These are phyloP conservation scores for Agriopis leucophaearia DNA, from an alignment of 2,888 invertebrate genomes.

Conservation along the genomic window DNA sequence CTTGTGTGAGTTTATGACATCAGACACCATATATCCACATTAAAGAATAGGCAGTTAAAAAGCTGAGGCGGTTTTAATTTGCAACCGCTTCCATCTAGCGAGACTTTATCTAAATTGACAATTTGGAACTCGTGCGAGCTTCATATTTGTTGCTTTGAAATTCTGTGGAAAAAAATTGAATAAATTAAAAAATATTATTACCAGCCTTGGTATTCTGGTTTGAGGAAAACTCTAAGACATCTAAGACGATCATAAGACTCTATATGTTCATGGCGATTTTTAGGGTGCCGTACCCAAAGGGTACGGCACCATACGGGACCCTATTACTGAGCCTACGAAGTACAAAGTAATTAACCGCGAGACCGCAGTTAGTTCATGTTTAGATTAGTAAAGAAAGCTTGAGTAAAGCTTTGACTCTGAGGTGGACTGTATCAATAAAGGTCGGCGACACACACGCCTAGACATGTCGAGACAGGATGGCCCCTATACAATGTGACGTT, in stretches of 20 bases:
- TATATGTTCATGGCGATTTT: no score
- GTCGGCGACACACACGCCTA: conserved; percentile 39
- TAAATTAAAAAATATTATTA: no score
- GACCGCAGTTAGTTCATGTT: not conserved
- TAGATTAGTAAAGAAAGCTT: not conserved
- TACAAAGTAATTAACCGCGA: no score
- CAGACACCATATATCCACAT: not conserved
- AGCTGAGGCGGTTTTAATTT: conserved; percentile 15
- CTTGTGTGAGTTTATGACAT: conserved; percentile 55
- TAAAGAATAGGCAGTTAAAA: not conserved
- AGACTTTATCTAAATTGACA: not conserved
- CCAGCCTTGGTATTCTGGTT: not conserved
- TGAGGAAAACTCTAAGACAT: not conserved
- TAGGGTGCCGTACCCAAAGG: no score
- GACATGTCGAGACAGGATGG: conserved; percentile 57
- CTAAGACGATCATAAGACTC: no score
- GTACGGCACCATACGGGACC: no score
- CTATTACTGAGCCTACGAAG: no score
- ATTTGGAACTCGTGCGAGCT: not conserved
- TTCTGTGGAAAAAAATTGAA: no score
- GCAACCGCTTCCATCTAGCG: not conserved
- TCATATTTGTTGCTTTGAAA: not conserved
- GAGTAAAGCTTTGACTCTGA: conserved; percentile 11
- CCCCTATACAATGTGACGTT: conserved; percentile 38
- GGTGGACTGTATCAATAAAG: conserved; percentile 36